Evolutionary conservation across 2,113 vertebrate species (phyloP), one percentile per base, ranked within the genome.

Genomic region (Budorcas taxicolor): DNA sequence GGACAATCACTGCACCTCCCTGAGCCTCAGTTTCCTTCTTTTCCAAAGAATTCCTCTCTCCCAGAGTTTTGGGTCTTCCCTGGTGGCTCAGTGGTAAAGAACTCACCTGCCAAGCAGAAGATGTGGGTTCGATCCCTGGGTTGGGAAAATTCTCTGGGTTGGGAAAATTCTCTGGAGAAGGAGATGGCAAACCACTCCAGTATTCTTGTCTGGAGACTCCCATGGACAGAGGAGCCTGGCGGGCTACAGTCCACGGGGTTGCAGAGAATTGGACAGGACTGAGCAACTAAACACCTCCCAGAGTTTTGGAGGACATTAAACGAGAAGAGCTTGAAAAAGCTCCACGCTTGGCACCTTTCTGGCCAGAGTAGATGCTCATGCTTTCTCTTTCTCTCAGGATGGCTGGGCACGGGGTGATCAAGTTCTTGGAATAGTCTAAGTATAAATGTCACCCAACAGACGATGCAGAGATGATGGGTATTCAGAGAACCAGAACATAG

Each of bases 21-120:
- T 74, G 60, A 74, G 40, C 90, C 74, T 97, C 43, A 86, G 90
- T 64, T 93, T 94, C 81, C 45, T 92, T 53, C 47, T 76, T 81
- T 58, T 43, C 90, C 76, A 93, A 90, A 76, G 40, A 36, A 57
- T 81, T 27, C 52, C 47, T 92, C 13, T 89, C 55, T 53, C 90
- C 57, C 45, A 50, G 45, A 33, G 78, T 50, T 81, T 33, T 3
- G 36, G 23, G 71, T 40, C 36, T 76, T 76, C 23, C 23, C 23
- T 76, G 71, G 23, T 43, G 12, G 71, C 40, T 76, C 71, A 76
- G 40, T 43, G 40, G 40, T 76, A 43, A 76, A 27, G 71, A 74
- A 74, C 36, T 21, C 23, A 23, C 71, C 21, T 43, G 71, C 36
- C 71, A 74, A 74, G 71, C 71, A 74, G 36, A 40, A 74, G 71